These are phyloP conservation scores for Caenorhabditis inopinata DNA, from an alignment of 1,140 invertebrate species.

Conservation along the genomic window DNA sequence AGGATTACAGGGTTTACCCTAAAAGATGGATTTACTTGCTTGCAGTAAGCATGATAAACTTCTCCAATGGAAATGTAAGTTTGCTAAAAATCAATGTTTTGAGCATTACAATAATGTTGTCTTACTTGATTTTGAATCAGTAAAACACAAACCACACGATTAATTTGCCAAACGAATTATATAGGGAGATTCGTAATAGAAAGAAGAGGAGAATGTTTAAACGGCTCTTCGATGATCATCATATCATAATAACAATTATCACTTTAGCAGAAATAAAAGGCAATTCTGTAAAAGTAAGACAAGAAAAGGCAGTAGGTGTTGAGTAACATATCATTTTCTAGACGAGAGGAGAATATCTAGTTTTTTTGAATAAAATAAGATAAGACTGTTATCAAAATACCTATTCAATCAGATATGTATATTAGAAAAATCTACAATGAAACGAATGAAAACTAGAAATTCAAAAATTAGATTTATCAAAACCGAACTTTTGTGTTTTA, in stretches of 20 bases:
- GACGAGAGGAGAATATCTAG: neutral
- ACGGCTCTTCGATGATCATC: no score
- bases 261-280: neutral
- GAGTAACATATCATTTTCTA: no score
- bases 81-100: no score
- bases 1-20: conserved; percentile 41
- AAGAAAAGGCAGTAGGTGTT: no score
- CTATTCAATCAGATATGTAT: neutral
- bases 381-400: neutral
- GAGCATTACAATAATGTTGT: no score
- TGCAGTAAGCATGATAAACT: conserved; percentile 67
- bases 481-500: conserved; percentile 57
- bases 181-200: no score
- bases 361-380: neutral
- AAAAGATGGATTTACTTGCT: conserved; percentile 68
- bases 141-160: neutral
- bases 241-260: neutral
- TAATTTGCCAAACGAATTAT: no score
- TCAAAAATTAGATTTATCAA: no score
- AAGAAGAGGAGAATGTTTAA: no score
- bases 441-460: neutral
- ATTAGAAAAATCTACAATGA: neutral
- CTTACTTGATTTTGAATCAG: conserved; percentile 38
- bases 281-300: no score
- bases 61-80: conserved; percentile 69